Conservation (phyloP, 2,113 vertebrate genomes). For the Mesocricetus auratus region DNA sequence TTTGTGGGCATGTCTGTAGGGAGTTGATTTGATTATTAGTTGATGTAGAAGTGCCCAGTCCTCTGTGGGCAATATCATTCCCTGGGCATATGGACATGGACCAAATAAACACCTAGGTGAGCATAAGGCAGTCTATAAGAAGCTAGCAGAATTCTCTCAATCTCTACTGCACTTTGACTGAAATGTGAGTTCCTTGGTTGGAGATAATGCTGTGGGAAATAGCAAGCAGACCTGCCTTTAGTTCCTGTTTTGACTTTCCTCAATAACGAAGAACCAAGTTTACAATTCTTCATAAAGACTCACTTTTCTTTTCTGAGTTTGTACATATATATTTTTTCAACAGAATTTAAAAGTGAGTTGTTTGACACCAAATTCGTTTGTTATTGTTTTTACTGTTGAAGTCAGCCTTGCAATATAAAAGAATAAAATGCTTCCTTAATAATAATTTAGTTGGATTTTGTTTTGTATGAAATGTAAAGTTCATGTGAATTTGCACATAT, state of each 20-base stretch:
- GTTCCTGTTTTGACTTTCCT: neutral
- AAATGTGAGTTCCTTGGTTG: neutral
- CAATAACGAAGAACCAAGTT: neutral
- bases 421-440: neutral
- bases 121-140: too few relatives aligned
- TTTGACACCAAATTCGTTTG: neutral
- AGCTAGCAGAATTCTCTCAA: neutral
- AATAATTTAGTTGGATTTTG: constrained; percentile 38
- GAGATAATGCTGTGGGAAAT: neutral
- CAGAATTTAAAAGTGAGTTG: neutral
- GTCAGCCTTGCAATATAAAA: neutral
- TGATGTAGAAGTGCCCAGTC: neutral
- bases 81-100: neutral
- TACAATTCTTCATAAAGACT: neutral
- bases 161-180: neutral
- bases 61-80: neutral
- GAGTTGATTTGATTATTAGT: neutral
- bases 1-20: too few relatives aligned
- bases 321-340: neutral
- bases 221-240: neutral
- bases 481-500: neutral
- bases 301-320: neutral
- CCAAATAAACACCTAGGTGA: neutral
- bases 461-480: neutral
- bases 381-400: neutral